Percentiles rank a stretch among this genome's conserved stretches.
Conservation (phyloP, 2,113 vertebrate genomes). For the Arenaria interpres region DNA sequence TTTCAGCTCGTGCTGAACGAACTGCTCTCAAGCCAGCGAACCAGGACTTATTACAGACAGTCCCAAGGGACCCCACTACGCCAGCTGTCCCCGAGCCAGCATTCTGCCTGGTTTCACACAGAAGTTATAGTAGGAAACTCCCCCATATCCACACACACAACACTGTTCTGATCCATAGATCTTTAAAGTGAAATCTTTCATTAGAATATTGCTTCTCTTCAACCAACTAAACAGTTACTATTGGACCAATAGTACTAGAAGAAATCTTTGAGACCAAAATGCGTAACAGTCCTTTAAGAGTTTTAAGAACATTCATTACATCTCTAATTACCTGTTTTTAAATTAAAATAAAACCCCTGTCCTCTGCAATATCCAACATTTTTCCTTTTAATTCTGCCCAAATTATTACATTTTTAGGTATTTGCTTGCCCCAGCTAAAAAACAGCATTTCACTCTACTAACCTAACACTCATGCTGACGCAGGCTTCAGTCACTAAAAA, state of each 20-base stretch:
- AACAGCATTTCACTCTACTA: background rate
- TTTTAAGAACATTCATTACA: background rate
- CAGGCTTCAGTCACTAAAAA: background rate
- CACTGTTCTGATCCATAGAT: background rate
- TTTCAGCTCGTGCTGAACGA: rapidly evolving
- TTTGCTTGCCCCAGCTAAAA: background rate
- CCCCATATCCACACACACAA: background rate
- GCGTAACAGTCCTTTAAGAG: background rate
- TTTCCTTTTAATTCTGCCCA: background rate
- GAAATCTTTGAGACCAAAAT: background rate
- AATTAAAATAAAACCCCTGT: background rate
- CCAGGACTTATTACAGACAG: background rate
- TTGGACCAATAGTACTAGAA: background rate
- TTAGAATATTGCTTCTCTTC: background rate
- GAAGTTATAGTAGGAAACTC: background rate
- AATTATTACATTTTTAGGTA: background rate
- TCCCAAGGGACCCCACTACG: rapidly evolving
- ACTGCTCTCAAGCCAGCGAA: background rate
- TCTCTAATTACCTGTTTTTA: background rate
- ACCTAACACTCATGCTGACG: background rate
- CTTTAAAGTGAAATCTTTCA: background rate
- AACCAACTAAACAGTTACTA: background rate
- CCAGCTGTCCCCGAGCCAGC: background rate
- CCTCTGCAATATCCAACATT: background rate
- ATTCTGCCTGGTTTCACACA: background rate